These are phyloP conservation scores for Zosterops japonicus DNA, from an alignment of 2,113 vertebrate genomes.

Conservation along the genomic window DNA sequence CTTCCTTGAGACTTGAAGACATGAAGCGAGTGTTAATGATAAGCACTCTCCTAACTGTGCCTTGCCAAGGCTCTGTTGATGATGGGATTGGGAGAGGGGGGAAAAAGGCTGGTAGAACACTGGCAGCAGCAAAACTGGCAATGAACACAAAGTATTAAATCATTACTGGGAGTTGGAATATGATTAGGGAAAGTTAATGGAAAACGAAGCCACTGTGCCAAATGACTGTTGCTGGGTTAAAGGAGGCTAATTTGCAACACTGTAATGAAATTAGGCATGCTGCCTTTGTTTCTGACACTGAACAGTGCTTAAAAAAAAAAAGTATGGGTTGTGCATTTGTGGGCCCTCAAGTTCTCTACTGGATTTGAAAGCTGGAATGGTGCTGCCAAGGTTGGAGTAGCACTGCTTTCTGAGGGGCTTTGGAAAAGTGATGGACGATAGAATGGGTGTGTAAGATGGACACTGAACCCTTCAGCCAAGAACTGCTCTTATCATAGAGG, in stretches of 20 bases:
- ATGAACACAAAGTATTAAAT: constrained; percentile 46
- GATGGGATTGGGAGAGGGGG: neutral
- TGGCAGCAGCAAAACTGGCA: constrained; percentile 43
- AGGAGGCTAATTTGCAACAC: constrained; percentile 60
- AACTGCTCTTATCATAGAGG: accelerated
- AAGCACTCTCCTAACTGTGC: neutral
- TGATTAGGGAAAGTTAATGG: constrained; percentile 67
- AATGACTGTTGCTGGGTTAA: constrained; percentile 60
- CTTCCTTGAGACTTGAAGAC: neutral
- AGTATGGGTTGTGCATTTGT: neutral
- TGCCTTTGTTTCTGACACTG: constrained; percentile 21
- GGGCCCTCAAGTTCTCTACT: neutral
- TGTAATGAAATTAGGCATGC: constrained; percentile 32
- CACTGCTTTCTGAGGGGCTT: neutral
- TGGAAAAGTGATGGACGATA: neutral
- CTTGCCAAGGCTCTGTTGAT: neutral
- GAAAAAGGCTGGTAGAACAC: neutral
- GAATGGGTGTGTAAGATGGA: neutral
- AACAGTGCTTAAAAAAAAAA: neutral
- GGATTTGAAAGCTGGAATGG: neutral
- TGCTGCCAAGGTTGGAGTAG: neutral
- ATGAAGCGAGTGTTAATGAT: accelerated
- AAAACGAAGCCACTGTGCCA: constrained; percentile 54
- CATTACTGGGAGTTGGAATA: constrained; percentile 57
- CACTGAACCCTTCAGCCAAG: neutral